phyloP scores from a whole-genome alignment of 1,140 invertebrate genomes.

The Drosophila chauvacae region DNA sequence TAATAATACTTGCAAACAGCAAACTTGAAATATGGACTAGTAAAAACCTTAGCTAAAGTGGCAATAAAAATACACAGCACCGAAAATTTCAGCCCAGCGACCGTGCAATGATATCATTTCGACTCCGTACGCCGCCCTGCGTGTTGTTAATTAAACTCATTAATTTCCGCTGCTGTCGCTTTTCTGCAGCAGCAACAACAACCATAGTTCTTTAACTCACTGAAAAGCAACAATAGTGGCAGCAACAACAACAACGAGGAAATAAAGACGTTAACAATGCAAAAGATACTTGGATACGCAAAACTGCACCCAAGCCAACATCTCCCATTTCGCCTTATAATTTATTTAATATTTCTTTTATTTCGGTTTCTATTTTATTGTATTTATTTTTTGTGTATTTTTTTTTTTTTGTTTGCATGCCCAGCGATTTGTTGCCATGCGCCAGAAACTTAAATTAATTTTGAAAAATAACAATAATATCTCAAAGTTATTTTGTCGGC shows the following conservation, averaged over 20 bases:
- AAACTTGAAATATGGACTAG: constrained; percentile 9
- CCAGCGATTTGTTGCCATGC: no score
- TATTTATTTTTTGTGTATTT: constrained; percentile 24
- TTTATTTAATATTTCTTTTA: constrained; percentile 48
- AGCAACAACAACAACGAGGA: constrained; percentile 54
- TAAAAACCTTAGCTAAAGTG: constrained; percentile 70
- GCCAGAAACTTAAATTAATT: constrained; percentile 29
- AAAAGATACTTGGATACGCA: constrained; percentile 60
- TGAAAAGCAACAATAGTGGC: constrained; percentile 3
- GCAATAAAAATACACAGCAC: constrained; percentile 79
- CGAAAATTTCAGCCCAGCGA: constrained; percentile 65
- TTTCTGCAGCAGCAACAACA: constrained; percentile 29
- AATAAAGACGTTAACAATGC: constrained; percentile 59
- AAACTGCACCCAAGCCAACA: constrained; percentile 59
- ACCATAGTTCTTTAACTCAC: constrained; percentile 36
- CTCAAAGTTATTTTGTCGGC: constrained; percentile 29
- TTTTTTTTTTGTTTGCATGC: constrained; percentile 1
- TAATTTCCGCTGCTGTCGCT: constrained; percentile 74
- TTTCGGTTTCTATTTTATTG: constrained; percentile 37
- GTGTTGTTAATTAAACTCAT: constrained; percentile 79
- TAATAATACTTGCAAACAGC: constrained; percentile 37
- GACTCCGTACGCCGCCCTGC: constrained; percentile 35
- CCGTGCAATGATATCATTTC: constrained; percentile 73
- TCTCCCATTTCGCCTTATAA: constrained; percentile 36
- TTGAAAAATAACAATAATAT: constrained; percentile 32